Evolutionary conservation across 2,888 invertebrate species (phyloP).

Genomic region (Meghimatium bilineatum): DNA sequence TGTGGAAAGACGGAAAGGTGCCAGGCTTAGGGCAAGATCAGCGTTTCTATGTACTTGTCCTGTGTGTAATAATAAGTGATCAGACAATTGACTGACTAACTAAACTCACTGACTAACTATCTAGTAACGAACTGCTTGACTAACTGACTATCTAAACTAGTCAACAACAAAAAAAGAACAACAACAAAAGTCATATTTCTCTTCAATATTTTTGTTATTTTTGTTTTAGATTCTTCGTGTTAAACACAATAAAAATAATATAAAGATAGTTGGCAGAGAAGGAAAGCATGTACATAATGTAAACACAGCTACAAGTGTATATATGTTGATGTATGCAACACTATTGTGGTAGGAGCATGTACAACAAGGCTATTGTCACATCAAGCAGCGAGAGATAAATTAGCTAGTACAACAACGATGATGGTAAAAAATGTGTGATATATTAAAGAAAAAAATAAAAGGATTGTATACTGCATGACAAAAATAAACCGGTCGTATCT

Average conservation of each 20-base stretch:
- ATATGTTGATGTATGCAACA: background rate
- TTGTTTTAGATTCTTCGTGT: conserved; percentile 4
- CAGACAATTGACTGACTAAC: too few relatives aligned
- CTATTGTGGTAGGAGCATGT: background rate
- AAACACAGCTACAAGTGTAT: background rate
- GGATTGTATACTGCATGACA: too few relatives aligned
- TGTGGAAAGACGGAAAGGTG: too few relatives aligned
- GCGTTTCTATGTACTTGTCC: too few relatives aligned
- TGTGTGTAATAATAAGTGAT: too few relatives aligned
- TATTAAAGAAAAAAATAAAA: too few relatives aligned
- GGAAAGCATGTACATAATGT: conserved; percentile 8
- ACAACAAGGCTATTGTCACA: background rate
- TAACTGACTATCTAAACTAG: too few relatives aligned
- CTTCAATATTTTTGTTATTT: background rate
- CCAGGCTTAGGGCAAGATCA: too few relatives aligned
- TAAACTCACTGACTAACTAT: too few relatives aligned
- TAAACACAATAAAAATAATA: conserved; percentile 28
- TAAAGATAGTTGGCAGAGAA: conserved; percentile 17
- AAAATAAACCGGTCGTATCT: too few relatives aligned
- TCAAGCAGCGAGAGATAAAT: background rate
- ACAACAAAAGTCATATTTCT: background rate
- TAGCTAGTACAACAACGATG: background rate
- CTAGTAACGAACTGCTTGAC: too few relatives aligned
- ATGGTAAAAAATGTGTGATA: too few relatives aligned
- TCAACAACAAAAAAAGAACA: background rate